Evolutionary conservation across 2,797 vertebrate genomes (phyloP), one percentile per base, ranked within the genome.

Genomic region (Balearica regulorum): DNA sequence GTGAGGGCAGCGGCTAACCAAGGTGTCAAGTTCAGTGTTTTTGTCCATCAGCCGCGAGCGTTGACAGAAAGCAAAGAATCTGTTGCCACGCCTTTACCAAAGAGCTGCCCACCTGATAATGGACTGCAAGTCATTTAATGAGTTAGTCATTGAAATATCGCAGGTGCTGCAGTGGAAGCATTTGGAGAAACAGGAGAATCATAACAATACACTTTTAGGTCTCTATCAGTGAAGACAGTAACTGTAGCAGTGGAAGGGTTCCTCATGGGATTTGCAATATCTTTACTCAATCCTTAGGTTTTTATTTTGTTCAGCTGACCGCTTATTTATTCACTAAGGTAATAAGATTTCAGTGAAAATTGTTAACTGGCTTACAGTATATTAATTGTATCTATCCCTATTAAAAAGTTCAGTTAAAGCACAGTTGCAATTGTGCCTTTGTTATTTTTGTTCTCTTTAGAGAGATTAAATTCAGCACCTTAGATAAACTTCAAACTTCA

Each of bases 51-150:
- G 73, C 99, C 99, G 0, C 98, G 99, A 65, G 99, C 99, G 0
- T 85, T 99, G 93, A 99, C 99, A 1, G 99, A 99, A 92, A 99
- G 99, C 70, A 99, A 99, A 96, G 99, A 99, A 95, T 98, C 98
- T 97, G 96, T 98, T 90, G 99, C 99, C 49, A 98, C 96, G 3
- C 98, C 98, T 78, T 95, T 99, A 95, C 97, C 96, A 96, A 98
- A 97, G 96, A 71, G 69, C 35, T 96, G 69, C 46, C 55, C 53
- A 8, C 37, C 77, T 43, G 90, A 86, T 44, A 79, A 61, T 19
- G 75, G 87, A 24, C 87, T 93, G 0, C 94, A 75, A 57, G 31
- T 62, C 57, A 26, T 49, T 65, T 7, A 89, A 78, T 80, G 64
- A 90, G 39, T 39, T 62, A n/a, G 46, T 69, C 49, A 12, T n/a